Conservation (phyloP, 2,888 invertebrate genomes). For the Acanthosepion esculentum region DNA sequence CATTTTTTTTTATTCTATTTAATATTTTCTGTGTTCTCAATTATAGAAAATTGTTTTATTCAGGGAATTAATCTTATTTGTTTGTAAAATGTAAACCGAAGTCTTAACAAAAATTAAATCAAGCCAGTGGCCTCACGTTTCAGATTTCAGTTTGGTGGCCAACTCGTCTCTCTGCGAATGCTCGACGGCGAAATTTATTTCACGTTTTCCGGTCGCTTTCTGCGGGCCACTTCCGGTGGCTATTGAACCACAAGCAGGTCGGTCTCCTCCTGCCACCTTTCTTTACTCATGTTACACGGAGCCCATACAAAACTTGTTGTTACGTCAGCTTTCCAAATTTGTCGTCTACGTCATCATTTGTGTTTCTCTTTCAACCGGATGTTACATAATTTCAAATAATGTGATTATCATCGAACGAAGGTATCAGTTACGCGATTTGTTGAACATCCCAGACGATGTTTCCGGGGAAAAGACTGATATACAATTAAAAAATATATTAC, state of each 20-base stretch:
- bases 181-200: neutral
- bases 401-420: neutral
- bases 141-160: neutral
- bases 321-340: neutral
- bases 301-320: slow-evolving; percentile 33
- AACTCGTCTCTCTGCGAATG: neutral
- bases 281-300: neutral
- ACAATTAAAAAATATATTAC: neutral
- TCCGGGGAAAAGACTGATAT: slow-evolving; percentile 17
- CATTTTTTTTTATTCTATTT: too few species aligned
- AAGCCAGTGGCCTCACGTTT: neutral
- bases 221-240: neutral
- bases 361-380: neutral
- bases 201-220: slow-evolving; percentile 5
- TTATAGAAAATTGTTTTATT: neutral
- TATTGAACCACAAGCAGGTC: slow-evolving; percentile 23
- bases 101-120: neutral
- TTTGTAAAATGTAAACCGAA: neutral
- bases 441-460: neutral
- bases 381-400: slow-evolving; percentile 8
- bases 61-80: neutral
- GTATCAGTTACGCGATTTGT: slow-evolving; percentile 33
- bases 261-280: neutral
- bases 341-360: neutral
- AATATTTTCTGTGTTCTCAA: neutral